Evolutionary conservation across 2,888 invertebrate genomes (phyloP).

Genomic region (Loripinus fragilis): DNA sequence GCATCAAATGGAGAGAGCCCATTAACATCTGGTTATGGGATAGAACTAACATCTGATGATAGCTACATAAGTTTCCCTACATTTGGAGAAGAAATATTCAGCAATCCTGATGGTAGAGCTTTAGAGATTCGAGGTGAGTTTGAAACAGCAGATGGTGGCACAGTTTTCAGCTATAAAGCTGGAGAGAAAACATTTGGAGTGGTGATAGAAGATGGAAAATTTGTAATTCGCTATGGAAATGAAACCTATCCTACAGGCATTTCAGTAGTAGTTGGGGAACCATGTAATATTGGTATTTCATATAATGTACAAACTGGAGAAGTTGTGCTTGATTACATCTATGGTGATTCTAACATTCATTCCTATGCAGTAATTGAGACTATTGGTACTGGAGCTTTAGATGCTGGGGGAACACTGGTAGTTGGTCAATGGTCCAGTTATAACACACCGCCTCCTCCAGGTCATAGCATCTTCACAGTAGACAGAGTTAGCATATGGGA

Average conservation of each 20-base stretch:
- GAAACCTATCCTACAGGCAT: constrained; percentile 50
- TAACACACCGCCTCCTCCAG: background rate
- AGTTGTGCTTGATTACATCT: constrained; percentile 36
- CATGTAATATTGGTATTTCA: constrained; percentile 64
- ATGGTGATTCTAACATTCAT: constrained; percentile 15
- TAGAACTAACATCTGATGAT: constrained; percentile 26
- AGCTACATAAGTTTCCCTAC: constrained; percentile 34
- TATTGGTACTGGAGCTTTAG: background rate
- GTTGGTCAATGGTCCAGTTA: constrained; percentile 50
- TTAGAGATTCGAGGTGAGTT: constrained; percentile 44
- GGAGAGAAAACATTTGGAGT: no score
- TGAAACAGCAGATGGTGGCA: constrained; percentile 33
- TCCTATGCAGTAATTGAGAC: background rate
- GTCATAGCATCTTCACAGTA: background rate
- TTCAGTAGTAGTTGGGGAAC: constrained; percentile 40
- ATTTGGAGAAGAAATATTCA: constrained; percentile 35
- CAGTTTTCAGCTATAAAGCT: constrained; percentile 40
- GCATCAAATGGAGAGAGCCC: constrained; percentile 24
- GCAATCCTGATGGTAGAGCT: background rate
- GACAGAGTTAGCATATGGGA: constrained; percentile 40
- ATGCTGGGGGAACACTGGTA: background rate
- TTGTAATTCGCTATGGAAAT: constrained; percentile 41
- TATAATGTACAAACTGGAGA: constrained; percentile 39
- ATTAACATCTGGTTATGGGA: constrained; percentile 36
- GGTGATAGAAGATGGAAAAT: no score